A percentile compares a stretch with the other conserved stretches of the same genome.
These are phyloP conservation scores for Caranx melampygus DNA, from an alignment of 2,113 vertebrate species.

Conservation along the genomic window DNA sequence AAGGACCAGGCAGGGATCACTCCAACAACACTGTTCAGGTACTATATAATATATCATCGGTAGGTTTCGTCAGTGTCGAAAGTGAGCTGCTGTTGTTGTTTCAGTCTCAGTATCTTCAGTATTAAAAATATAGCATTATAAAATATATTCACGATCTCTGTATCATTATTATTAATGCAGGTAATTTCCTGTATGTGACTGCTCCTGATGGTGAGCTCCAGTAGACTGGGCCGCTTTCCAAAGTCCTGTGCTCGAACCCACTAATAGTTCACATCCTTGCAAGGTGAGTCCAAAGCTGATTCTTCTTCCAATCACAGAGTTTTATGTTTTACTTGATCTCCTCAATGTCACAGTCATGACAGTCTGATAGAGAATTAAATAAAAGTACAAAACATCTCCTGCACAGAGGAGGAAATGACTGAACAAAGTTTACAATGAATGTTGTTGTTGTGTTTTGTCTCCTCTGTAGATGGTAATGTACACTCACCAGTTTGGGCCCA, in stretches of 20 bases:
- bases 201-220: constrained; percentile 67
- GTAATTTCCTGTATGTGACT: constrained; percentile 84
- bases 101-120: neutral
- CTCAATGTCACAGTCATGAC: neutral
- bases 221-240: constrained; percentile 82
- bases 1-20: constrained; percentile 88
- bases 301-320: neutral
- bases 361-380: neutral
- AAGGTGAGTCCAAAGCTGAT: constrained; percentile 60
- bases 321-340: neutral
- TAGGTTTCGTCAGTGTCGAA: neutral
- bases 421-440: too few species aligned
- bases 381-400: too few species aligned
- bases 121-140: too few species aligned
- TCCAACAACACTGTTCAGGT: constrained; percentile 87
- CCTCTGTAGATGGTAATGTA: constrained; percentile 89
- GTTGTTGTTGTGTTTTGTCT: neutral
- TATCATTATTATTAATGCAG: constrained; percentile 49
- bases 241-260: constrained; percentile 76
- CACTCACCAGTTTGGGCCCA: constrained; percentile 87
- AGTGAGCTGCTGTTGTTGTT: neutral
- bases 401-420: too few species aligned
- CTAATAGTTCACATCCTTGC: constrained; percentile 79
- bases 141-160: too few species aligned
- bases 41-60: neutral